Base-by-base conservation (phyloP, 2,797 vertebrate genomes). In the Vireo griseus region DNA sequence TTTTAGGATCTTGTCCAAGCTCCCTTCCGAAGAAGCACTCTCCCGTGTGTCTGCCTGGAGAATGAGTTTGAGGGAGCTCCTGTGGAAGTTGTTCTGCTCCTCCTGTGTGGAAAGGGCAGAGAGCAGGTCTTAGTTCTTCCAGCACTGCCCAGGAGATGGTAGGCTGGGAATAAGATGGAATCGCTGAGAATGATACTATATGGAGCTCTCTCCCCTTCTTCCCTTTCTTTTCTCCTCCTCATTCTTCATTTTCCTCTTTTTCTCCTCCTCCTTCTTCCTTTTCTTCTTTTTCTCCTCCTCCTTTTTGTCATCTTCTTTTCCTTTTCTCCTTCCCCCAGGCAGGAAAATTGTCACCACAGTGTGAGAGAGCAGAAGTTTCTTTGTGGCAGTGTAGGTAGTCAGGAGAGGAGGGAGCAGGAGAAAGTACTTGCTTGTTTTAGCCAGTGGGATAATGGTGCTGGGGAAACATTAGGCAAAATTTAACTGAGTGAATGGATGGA, bases 111-210 rank as follows among this genome's bases (percentile, higher is more conserved):
- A 17, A 71, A 35, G 28, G 48, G 37, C 45, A 42, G 35, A 58
- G 51, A 29, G 35, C 44, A 37, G 44, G 16, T 37, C 42, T 40
- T 39, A 44, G 26, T 66, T 29, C 20, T 76, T 44, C 22, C 47
- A 59, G 40, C 24, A 20, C 40, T 82, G 62, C 37, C 39, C 66
- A 52, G 25, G 35, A 55, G 50, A 7, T 76, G 51, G 24, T 48
- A 28, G 24, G 13, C 33, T 47, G 20, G 51, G 16, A 76, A 22
- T 18, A 37, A 58, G 16, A 19, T 77, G 59, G 40, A 88, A 21
- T 48, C 3, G 1, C 42, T 39, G 39, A 40, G 45, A 13, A 37
- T 16, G 35, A 24, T 35, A 22, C 45, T 37, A 0, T 51, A 8
- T 40, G n/a, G 18, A 77, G 14, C 35, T 69, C 10, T 42, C 0